These are phyloP conservation scores for Acleris cristana DNA, from an alignment of 2,888 invertebrate species.

Conservation along the genomic window DNA sequence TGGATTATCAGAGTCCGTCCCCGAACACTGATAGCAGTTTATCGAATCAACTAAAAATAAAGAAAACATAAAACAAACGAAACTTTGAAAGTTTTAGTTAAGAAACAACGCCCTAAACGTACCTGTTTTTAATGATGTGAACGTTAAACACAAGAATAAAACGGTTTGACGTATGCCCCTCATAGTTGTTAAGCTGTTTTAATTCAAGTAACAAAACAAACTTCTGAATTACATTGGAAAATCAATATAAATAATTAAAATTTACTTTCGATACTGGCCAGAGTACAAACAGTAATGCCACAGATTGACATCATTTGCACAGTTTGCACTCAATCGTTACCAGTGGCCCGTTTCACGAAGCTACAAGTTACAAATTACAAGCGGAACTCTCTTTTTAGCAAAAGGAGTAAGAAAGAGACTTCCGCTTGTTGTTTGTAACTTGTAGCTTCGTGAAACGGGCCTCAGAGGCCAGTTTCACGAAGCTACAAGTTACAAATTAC, in stretches of 20 bases:
- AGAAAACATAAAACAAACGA: constrained; percentile 43
- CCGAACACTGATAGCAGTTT: constrained; percentile 95
- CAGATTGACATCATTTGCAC: background rate
- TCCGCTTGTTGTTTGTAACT: no score
- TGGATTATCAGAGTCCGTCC: constrained; percentile 89
- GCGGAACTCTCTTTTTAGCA: no score
- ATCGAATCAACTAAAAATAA: constrained; percentile 84
- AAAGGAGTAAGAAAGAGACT: no score
- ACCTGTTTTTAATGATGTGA: constrained; percentile 58
- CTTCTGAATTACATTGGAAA: constrained; percentile 19
- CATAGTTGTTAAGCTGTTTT: constrained; percentile 43
- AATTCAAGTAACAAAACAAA: constrained; percentile 13
- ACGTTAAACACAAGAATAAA: constrained; percentile 46
- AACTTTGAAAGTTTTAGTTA: constrained; percentile 41
- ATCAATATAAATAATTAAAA: constrained; percentile 11
- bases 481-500: no score
- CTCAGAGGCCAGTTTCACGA: no score
- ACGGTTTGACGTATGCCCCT: constrained; percentile 42
- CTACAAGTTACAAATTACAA: no score
- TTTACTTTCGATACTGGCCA: background rate
- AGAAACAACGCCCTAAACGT: constrained; percentile 57
- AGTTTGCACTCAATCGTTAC: no score
- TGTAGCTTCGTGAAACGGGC: no score
- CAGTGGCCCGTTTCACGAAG: no score
- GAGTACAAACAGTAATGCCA: background rate